Percentiles rank a stretch among this genome's conserved stretches.
Evolutionary conservation across 2,113 vertebrate species (phyloP).

Genomic region (Parotia lawesii): DNA sequence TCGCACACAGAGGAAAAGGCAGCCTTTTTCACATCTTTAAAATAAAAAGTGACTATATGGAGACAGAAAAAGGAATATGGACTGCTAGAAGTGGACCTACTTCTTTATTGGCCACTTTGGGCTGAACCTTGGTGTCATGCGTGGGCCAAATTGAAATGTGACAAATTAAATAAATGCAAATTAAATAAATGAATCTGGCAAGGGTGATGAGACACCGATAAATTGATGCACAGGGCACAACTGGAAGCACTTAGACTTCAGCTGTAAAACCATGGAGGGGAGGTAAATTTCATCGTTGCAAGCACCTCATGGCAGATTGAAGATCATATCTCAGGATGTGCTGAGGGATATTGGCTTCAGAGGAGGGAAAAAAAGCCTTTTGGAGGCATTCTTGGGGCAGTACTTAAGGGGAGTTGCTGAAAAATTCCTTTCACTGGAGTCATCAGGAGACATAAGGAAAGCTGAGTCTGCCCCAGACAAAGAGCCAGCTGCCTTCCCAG

Average conservation of each 20-base stretch:
- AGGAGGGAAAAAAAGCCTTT: not conserved
- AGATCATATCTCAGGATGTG: not conserved
- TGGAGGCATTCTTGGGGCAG: not conserved
- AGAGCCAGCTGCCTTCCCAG: not conserved
- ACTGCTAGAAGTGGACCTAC: not conserved
- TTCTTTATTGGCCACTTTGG: not conserved
- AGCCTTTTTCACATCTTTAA: not conserved
- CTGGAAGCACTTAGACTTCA: not conserved
- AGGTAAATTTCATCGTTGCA: not conserved
- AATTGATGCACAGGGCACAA: rapidly evolving
- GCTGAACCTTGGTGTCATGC: not conserved
- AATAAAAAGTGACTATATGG: not conserved
- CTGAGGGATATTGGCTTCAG: not conserved
- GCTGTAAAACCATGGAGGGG: rapidly evolving
- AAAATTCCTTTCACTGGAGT: not conserved
- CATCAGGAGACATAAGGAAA: not conserved
- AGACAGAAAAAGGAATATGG: not conserved
- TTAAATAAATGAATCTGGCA: not conserved
- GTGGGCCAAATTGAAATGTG: not conserved
- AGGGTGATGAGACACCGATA: not conserved
- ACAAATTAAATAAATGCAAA: not conserved
- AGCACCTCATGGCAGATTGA: not conserved
- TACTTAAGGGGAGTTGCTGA: not conserved
- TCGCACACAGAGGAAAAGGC: not conserved
- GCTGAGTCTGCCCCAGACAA: not conserved